phyloP scores from a whole-genome alignment of 2,113 vertebrate genomes.

The Paracanthobrama guichenoti region DNA sequence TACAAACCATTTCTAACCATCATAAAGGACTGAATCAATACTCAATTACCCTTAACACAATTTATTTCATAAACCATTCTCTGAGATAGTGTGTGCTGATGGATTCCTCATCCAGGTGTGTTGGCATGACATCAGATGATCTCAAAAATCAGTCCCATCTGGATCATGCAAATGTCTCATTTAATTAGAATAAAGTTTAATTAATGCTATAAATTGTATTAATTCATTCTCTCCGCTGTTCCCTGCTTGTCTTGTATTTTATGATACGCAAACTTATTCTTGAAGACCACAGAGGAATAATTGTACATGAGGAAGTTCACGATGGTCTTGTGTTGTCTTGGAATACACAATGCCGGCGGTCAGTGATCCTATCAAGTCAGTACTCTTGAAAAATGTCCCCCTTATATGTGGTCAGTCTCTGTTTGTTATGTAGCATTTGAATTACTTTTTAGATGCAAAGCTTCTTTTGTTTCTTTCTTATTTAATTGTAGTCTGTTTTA shows the following conservation, averaged over 20 bases:
- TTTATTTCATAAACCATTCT: background rate
- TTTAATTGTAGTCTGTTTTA: background rate
- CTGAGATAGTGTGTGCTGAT: background rate
- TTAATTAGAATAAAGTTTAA: background rate
- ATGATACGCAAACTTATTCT: background rate
- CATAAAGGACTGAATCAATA: background rate
- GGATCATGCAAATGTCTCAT: background rate
- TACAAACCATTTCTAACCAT: background rate
- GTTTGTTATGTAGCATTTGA: background rate
- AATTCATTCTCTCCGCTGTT: constrained; percentile 21
- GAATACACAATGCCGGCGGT: background rate
- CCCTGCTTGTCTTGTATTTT: background rate
- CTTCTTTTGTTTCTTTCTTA: background rate
- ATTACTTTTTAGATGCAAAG: background rate
- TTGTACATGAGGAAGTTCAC: background rate
- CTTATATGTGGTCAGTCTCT: background rate
- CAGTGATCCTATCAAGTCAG: background rate
- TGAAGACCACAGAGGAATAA: background rate
- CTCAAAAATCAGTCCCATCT: background rate
- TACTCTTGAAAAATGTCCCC: background rate
- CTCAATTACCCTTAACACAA: background rate
- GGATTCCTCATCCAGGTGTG: background rate
- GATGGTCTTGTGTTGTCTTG: background rate
- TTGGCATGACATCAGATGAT: background rate
- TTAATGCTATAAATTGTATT: background rate